Percentiles rank a stretch among this genome's conserved stretches.
These are phyloP conservation scores for Falco novaeseelandiae DNA, from an alignment of 2,797 vertebrate genomes.

Conservation along the genomic window DNA sequence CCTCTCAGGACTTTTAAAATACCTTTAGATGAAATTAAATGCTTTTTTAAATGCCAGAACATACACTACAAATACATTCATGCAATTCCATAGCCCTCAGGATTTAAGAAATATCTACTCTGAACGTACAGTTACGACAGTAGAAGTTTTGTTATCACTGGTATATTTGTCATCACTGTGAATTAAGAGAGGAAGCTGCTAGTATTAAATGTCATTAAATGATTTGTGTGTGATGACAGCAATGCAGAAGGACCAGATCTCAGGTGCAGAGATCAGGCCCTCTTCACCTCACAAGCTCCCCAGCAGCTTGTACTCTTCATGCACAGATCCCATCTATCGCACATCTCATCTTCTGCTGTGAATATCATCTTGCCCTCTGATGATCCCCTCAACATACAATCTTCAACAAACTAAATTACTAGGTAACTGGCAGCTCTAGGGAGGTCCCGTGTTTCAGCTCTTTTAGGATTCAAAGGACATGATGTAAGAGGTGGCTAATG, in stretches of 20 bases:
- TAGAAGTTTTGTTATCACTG: not conserved
- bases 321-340: not conserved
- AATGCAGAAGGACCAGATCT: not conserved
- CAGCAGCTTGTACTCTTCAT: not conserved
- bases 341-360: not conserved
- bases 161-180: accelerated
- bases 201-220: not conserved
- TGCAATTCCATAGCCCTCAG: not conserved
- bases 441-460: not conserved
- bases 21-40: not conserved
- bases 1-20: not conserved
- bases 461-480: not conserved
- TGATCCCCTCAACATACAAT: not conserved
- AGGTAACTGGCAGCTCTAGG: not conserved
- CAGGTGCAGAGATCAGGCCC: not conserved
- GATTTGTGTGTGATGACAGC: not conserved
- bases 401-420: not conserved
- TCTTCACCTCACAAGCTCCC: not conserved
- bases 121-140: not conserved
- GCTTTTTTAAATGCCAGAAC: not conserved
- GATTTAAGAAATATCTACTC: not conserved
- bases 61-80: not conserved
- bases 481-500: not conserved
- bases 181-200: not conserved
- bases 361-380: not conserved